Percentiles rank a stretch among this genome's conserved stretches.
Conservation (phyloP, 2,113 vertebrate species). For the Carassius gibelio region DNA sequence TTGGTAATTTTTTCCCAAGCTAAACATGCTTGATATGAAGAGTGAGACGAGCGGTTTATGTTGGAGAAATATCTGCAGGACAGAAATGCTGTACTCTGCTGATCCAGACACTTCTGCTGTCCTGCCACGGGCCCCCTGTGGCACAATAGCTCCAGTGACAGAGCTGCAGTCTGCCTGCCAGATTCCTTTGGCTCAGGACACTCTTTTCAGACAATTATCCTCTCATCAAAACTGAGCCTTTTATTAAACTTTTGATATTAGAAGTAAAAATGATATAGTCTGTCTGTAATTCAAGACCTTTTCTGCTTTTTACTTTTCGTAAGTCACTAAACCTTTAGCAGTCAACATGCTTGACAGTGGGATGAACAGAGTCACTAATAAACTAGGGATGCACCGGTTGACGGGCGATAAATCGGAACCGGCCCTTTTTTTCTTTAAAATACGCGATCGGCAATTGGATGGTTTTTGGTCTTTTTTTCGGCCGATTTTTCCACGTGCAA, state of each 20-base stretch:
- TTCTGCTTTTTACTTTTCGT: no score
- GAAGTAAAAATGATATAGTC: not conserved
- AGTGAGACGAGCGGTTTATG: not conserved
- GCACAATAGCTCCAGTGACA: slow-evolving; percentile 33
- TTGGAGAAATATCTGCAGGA: not conserved
- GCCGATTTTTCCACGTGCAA: no score
- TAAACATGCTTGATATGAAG: not conserved
- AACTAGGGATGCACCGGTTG: not conserved
- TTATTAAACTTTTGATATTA: not conserved
- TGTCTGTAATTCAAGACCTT: no score
- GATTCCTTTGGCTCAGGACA: not conserved
- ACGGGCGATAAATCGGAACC: no score
- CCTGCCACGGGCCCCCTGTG: slow-evolving; percentile 43
- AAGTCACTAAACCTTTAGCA: not conserved
- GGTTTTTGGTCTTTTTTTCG: no score
- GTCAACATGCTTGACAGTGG: not conserved
- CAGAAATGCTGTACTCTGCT: slow-evolving; percentile 12
- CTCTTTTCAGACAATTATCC: not conserved
- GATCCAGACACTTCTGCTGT: slow-evolving; percentile 28
- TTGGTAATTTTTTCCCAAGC: not conserved
- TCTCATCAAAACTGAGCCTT: not conserved
- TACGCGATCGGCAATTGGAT: no score
- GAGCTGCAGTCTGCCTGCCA: not conserved
- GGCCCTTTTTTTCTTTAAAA: no score
- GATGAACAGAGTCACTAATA: slow-evolving; percentile 1